Evolutionary conservation across 1,140 invertebrate genomes (phyloP).

Genomic region (Bombus pyrosoma): DNA sequence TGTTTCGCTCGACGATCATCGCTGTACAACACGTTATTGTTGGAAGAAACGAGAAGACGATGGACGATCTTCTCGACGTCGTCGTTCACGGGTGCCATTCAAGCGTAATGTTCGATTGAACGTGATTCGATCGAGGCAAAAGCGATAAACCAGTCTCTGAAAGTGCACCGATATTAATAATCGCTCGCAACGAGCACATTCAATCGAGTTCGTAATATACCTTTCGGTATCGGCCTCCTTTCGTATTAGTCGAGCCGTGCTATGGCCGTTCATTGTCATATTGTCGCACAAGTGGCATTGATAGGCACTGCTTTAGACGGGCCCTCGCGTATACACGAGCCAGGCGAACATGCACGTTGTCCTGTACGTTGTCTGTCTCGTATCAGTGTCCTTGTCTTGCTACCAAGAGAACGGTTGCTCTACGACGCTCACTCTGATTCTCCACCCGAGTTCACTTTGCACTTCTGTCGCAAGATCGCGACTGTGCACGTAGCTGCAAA

Average conservation of each 20-base stretch:
- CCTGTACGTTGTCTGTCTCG: slow-evolving; percentile 5
- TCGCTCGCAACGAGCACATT: slow-evolving; percentile 58
- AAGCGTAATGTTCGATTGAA: neutral
- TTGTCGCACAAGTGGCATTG: slow-evolving; percentile 69
- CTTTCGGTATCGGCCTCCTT: slow-evolving; percentile 55
- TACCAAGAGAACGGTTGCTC: neutral
- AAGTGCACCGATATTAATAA: slow-evolving; percentile 63
- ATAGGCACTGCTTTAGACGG: slow-evolving; percentile 54
- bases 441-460: slow-evolving; percentile 33
- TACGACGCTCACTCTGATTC: neutral
- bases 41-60: neutral
- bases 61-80: neutral
- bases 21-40: neutral
- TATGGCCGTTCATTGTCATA: slow-evolving; percentile 64
- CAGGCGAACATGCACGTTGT: slow-evolving; percentile 15
- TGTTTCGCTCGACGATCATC: neutral
- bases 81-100: neutral
- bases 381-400: neutral
- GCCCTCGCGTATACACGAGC: slow-evolving; percentile 5
- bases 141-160: slow-evolving; percentile 1
- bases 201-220: slow-evolving; percentile 57
- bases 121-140: slow-evolving; percentile 16
- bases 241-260: slow-evolving; percentile 68
- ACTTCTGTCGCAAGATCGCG: slow-evolving; percentile 49
- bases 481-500: slow-evolving; percentile 8